Base-by-base conservation (phyloP, 2,888 invertebrate genomes). In the Drosophila stalkeri region DNA sequence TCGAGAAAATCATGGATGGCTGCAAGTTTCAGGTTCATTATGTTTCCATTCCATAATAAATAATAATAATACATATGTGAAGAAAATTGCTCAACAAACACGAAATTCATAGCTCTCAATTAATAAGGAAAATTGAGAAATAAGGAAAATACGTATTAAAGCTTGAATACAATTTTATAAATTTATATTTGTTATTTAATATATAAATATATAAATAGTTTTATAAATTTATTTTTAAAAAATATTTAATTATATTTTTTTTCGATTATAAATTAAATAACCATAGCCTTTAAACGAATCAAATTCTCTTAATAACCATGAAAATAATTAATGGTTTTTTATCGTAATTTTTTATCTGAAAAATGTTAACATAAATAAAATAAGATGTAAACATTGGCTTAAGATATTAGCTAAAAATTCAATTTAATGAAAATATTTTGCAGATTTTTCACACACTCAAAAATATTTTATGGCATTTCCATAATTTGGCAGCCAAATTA, bases 401-500 rank as follows among this genome's bases (percentile, higher is more conserved):
- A 18, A 68, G 39, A 8, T 31, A n/a, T 43, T 11, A 27, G 31
- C 20, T 31, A 11, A 14, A 23, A 31, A 62, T 23, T 55, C 37
- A 70, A 64, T 75, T 52, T 47, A 16, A 20, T 18, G 35, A 0
- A 16, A 44, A 47, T 14, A 57, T 55, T 55, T 44, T 59, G 16
- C 12, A 16, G 41, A 41, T 51, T 56, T 57, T 43, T 56, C n/a
- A n/a, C 16, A 52, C 52, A 57, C 59, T 63, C 18, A 41, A 57
- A 41, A 52, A 47, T 33, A 57, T 54, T 73, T 68, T n/a, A 39
- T 49, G 37, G 44, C 46, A 18, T 41, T 68, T 57, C 35, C 5
- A 52, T 35, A 31, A 43, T 69, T 49, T 56, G 46, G 44, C 46
- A 67, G 52, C 16, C 46, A 64, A 72, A 64, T 66, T 65, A 31